Evolutionary conservation across 2,113 vertebrate species (phyloP).

Genomic region (Glaucidium brasilianum): DNA sequence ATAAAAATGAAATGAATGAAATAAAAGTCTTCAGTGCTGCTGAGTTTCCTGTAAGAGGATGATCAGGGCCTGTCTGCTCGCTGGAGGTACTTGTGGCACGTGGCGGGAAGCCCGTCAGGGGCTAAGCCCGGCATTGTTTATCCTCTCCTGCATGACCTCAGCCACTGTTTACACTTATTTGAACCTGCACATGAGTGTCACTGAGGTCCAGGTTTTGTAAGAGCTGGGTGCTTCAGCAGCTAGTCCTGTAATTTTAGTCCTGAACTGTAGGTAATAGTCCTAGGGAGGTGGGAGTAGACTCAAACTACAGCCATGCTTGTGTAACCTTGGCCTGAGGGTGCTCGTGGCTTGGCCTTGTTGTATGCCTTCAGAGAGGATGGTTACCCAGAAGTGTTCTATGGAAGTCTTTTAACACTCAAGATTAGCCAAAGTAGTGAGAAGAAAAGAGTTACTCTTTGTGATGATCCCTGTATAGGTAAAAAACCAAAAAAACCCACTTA

Average conservation of each 20-base stretch:
- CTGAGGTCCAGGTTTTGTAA: neutral
- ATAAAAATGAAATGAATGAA: neutral
- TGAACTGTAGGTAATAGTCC: neutral
- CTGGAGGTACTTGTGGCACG: neutral
- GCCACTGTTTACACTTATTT: neutral
- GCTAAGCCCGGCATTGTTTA: fast-evolving
- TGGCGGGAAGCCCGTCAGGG: neutral
- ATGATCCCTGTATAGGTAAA: neutral
- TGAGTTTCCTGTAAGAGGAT: neutral
- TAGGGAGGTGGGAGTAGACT: neutral
- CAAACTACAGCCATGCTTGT: neutral
- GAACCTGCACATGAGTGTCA: neutral
- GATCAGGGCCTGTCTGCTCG: neutral
- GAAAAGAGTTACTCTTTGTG: neutral
- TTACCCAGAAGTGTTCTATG: neutral
- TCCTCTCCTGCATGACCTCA: fast-evolving
- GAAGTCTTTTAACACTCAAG: neutral
- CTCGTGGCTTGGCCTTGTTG: neutral
- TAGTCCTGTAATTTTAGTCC: neutral
- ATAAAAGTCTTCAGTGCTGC: neutral
- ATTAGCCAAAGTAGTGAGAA: neutral
- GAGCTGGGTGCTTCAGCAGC: neutral
- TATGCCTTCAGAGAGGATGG: neutral
- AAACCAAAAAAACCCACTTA: neutral
- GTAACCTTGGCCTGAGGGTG: neutral